A percentile compares a stretch with the other conserved stretches of the same genome.
These are phyloP conservation scores for Bombylius discolor DNA, from an alignment of 2,888 invertebrate genomes.

Conservation along the genomic window DNA sequence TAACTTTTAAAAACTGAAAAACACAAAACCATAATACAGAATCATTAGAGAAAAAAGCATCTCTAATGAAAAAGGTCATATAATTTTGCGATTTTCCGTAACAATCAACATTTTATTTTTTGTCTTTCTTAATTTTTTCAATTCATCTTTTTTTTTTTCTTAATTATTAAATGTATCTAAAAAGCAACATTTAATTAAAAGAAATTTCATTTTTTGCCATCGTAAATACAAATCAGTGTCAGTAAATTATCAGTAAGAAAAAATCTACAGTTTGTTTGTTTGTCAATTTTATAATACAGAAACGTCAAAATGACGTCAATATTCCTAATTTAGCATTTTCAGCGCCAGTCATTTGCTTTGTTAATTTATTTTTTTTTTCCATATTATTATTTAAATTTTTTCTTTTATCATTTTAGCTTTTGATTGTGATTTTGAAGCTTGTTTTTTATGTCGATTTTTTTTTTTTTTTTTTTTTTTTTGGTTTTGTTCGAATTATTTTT, in stretches of 20 bases:
- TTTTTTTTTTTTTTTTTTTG: not conserved
- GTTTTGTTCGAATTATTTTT: not conserved
- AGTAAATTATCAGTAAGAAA: not conserved
- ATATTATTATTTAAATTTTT: not conserved
- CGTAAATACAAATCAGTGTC: not conserved
- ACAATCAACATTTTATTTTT: no score
- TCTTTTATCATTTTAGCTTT: not conserved
- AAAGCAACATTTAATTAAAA: no score
- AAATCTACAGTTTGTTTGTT: not conserved
- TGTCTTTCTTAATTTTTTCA: no score
- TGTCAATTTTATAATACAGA: no score
- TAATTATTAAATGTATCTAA: no score
- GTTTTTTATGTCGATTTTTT: not conserved
- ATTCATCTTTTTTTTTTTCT: no score
- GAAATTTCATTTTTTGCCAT: no score
- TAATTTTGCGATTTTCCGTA: no score
- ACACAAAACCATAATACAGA: no score
- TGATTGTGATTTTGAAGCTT: not conserved
- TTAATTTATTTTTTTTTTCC: not conserved
- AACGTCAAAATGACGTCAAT: not conserved
- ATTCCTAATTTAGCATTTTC: not conserved
- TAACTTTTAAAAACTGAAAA: no score
- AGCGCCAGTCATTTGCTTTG: not conserved
- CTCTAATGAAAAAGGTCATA: no score
- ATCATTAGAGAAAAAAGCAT: no score